phyloP scores from a whole-genome alignment of 1,140 invertebrate genomes.

The Stenopsyche tienmushanensis region DNA sequence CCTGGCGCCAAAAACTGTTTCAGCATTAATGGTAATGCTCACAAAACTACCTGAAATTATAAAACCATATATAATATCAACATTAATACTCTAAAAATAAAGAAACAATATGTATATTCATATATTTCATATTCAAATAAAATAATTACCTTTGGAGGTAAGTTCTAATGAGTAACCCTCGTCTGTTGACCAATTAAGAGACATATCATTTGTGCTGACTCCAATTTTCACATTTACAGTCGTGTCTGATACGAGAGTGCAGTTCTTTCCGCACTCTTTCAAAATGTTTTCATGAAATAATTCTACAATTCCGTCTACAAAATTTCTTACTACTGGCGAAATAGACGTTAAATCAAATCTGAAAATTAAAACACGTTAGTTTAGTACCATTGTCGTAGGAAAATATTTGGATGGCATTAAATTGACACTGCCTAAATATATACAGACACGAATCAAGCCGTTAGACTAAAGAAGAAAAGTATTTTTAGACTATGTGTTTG shows the following conservation, averaged over 20 bases:
- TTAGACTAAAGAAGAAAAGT: too few relatives aligned
- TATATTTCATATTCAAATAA: neutral
- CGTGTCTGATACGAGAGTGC: constrained; percentile 52
- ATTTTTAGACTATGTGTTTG: too few relatives aligned
- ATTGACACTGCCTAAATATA: too few relatives aligned
- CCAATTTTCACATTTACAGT: constrained; percentile 57
- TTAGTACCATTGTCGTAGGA: too few relatives aligned
- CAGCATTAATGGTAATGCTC: constrained; percentile 61
- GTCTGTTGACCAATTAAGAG: constrained; percentile 63
- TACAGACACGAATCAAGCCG: too few relatives aligned
- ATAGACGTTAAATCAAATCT: constrained; percentile 58
- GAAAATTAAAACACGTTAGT: constrained; percentile 34
- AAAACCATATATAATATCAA: too few relatives aligned
- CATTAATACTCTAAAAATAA: too few relatives aligned
- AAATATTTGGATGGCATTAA: too few relatives aligned
- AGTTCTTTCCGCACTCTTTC: constrained; percentile 59
- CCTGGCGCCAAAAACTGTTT: constrained; percentile 72
- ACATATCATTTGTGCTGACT: constrained; percentile 51
- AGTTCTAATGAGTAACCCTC: constrained; percentile 65
- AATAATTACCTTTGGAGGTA: constrained; percentile 54
- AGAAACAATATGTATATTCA: neutral
- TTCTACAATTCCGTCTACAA: constrained; percentile 55
- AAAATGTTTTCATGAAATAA: constrained; percentile 58
- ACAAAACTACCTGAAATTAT: constrained; percentile 52
- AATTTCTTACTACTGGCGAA: constrained; percentile 49